Evolutionary conservation across 2,113 vertebrate species (phyloP).

Genomic region (Hippocampus zosterae): DNA sequence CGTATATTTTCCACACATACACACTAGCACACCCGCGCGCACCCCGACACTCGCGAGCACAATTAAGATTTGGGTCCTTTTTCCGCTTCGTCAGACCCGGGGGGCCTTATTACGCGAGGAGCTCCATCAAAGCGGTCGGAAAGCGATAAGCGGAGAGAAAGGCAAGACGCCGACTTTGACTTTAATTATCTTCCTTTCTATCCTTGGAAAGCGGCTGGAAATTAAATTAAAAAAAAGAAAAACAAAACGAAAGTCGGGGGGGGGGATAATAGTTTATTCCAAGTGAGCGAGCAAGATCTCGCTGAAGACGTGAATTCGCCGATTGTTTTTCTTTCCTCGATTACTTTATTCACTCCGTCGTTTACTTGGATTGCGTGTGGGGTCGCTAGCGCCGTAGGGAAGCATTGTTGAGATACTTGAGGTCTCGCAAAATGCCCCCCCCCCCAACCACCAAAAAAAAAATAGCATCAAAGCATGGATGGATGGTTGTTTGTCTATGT

Average conservation of each 20-base stretch:
- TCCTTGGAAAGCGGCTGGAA: slow-evolving; percentile 17
- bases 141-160: slow-evolving; percentile 18
- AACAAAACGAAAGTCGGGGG: no score
- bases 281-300: slow-evolving; percentile 3
- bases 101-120: slow-evolving; percentile 59
- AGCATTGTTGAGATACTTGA: no score
- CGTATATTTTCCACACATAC: slow-evolving; percentile 15
- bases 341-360: not conserved
- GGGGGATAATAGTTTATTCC: slow-evolving; percentile 16
- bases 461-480: no score
- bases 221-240: slow-evolving; percentile 8
- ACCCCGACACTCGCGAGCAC: slow-evolving; percentile 6
- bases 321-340: slow-evolving; percentile 10
- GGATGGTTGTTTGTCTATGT: no score
- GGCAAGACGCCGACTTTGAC: slow-evolving; percentile 28
- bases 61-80: slow-evolving; percentile 29
- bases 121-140: slow-evolving; percentile 50
- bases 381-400: not conserved
- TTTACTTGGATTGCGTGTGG: not conserved
- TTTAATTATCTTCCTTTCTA: slow-evolving; percentile 46
- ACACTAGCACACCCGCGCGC: not conserved
- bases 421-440: no score
- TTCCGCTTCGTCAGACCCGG: slow-evolving; percentile 37
- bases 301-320: slow-evolving; percentile 21
- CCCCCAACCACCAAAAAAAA: no score